A percentile compares a stretch with the other conserved stretches of the same genome.
Conservation (phyloP, 2,797 vertebrate genomes). For the Dipus sagitta region DNA sequence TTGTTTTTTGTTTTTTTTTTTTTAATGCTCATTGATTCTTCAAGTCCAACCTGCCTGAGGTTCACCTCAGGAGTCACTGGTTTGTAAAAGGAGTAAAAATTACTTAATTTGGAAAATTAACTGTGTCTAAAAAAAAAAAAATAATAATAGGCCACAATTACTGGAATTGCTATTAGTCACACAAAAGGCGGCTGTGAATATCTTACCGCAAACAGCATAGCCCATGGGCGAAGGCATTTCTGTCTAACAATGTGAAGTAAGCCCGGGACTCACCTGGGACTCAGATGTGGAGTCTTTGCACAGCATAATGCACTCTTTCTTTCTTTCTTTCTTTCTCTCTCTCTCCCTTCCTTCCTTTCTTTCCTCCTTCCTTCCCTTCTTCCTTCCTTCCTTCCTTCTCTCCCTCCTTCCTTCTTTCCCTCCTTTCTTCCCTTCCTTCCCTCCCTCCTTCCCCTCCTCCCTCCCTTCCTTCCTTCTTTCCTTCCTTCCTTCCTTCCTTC, state of each 20-base stretch:
- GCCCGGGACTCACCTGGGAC: background rate
- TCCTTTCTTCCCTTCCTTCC: too few species aligned
- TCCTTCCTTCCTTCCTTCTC: too few species aligned
- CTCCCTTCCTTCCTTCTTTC: too few species aligned
- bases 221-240: background rate
- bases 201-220: background rate
- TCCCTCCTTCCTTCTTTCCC: too few species aligned
- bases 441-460: too few species aligned
- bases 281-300: background rate
- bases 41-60: background rate
- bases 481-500: background rate
- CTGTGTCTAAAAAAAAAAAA: background rate
- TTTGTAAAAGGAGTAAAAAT: background rate
- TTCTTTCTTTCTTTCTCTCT: background rate
- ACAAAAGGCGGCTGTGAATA: background rate
- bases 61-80: background rate
- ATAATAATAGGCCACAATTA: background rate
- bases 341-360: too few species aligned
- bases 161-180: background rate
- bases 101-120: conserved; percentile 43
- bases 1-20: accelerated
- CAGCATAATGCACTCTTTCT: background rate
- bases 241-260: background rate
- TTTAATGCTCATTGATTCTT: background rate
- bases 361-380: too few species aligned